Percentiles rank a stretch among this genome's conserved stretches.
These are phyloP conservation scores for Gallinago jamesoni DNA, from an alignment of 2,113 vertebrate genomes.

Conservation along the genomic window DNA sequence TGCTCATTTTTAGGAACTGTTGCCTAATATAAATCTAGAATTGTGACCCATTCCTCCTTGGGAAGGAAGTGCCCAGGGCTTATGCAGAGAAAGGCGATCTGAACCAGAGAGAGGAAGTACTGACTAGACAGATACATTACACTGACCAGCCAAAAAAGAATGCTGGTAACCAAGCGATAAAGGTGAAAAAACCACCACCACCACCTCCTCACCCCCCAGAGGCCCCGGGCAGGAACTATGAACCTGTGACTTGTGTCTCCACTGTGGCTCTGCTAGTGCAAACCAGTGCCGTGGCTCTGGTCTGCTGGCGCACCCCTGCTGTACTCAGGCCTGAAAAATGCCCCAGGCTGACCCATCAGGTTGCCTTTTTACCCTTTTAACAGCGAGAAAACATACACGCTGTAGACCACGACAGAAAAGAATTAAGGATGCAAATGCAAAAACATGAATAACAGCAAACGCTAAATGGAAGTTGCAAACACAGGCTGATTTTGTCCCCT, in stretches of 20 bases:
- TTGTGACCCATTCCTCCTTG: not conserved
- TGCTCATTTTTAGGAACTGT: not conserved
- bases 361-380: not conserved
- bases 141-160: not conserved
- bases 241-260: not conserved
- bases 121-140: not conserved
- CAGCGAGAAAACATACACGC: not conserved
- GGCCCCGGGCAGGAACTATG: not conserved
- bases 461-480: not conserved
- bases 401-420: not conserved
- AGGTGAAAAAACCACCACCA: not conserved
- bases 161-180: not conserved
- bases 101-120: not conserved
- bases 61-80: not conserved
- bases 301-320: not conserved
- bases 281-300: not conserved
- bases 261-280: not conserved
- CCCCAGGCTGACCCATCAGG: not conserved
- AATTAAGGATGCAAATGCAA: not conserved
- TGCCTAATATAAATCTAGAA: not conserved
- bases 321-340: not conserved
- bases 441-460: not conserved
- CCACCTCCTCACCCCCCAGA: fast-evolving
- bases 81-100: not conserved
- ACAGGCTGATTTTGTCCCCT: not conserved